Conservation (phyloP, 2,888 invertebrate genomes). For the Portevinia maculata region DNA sequence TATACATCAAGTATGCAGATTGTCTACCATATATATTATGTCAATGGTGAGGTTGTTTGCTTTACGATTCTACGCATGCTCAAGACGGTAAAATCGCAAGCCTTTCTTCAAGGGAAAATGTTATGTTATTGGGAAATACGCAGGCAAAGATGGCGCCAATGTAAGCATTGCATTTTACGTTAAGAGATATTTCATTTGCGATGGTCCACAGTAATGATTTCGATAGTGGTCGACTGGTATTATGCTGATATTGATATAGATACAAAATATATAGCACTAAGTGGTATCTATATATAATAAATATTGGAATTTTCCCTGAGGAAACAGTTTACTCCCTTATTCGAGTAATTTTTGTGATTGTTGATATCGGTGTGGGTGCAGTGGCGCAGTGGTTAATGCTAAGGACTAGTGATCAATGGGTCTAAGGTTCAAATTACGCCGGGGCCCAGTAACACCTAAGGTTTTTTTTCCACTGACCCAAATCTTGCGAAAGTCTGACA, state of each 20-base stretch:
- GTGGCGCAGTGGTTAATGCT: too few species aligned
- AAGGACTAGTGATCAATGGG: too few species aligned
- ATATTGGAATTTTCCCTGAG: too few species aligned
- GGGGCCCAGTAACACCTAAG: too few species aligned
- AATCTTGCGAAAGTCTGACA: too few species aligned
- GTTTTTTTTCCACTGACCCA: too few species aligned
- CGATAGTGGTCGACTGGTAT: not conserved
- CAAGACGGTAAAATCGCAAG: constrained; percentile 21
- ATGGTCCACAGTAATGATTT: constrained; percentile 8
- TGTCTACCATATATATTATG: constrained; percentile 2
- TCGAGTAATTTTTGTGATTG: not conserved
- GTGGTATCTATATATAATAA: not conserved
- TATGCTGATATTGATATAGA: not conserved
- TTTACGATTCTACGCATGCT: constrained; percentile 22
- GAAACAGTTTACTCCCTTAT: too few species aligned
- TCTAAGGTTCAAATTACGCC: too few species aligned
- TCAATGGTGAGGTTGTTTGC: constrained; percentile 22
- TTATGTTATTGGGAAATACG: constrained; percentile 35
- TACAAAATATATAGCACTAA: not conserved
- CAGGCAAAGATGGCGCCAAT: constrained; percentile 11
- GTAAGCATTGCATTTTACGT: not conserved
- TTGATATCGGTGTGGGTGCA: too few species aligned
- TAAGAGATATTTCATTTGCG: constrained; percentile 1
- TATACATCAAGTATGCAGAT: constrained; percentile 44
- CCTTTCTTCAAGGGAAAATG: constrained; percentile 18